These are phyloP conservation scores for Sipha flava DNA, from an alignment of 1,140 invertebrate species.

Conservation along the genomic window DNA sequence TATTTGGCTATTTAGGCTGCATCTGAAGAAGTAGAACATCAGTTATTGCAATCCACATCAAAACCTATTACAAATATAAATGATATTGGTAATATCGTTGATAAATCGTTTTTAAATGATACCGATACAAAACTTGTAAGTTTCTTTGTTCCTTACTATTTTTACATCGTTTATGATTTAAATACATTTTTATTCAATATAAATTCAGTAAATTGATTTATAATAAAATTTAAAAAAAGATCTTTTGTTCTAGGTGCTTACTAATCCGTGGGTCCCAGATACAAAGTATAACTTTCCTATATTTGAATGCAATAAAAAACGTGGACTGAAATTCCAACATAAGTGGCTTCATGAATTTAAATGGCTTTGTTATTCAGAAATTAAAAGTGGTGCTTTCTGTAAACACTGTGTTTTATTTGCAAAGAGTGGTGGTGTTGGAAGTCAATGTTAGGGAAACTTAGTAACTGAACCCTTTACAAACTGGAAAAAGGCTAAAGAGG, in stretches of 20 bases:
- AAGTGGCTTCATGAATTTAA: not conserved
- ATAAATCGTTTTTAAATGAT: not conserved
- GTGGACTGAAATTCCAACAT: not conserved
- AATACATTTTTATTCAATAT: not conserved
- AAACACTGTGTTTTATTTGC: not conserved
- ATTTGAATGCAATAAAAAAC: not conserved
- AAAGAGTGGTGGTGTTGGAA: not conserved
- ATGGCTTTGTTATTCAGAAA: not conserved
- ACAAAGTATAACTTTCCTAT: not conserved
- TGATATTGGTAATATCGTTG: not conserved
- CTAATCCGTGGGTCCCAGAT: not conserved
- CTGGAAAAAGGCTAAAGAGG: not conserved
- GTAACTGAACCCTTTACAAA: not conserved
- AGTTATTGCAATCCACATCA: too few species aligned
- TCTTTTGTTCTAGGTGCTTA: not conserved
- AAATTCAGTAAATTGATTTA: not conserved
- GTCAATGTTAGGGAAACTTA: not conserved
- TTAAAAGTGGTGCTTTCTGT: not conserved
- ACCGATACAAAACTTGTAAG: not conserved
- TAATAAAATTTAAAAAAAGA: not conserved
- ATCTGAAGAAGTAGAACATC: too few species aligned
- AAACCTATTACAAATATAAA: not conserved
- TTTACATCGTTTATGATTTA: too few species aligned
- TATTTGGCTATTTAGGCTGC: too few species aligned
- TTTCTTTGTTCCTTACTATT: too few species aligned